Evolutionary conservation across 2,888 invertebrate genomes (phyloP).

Genomic region (Philereme vetulata): DNA sequence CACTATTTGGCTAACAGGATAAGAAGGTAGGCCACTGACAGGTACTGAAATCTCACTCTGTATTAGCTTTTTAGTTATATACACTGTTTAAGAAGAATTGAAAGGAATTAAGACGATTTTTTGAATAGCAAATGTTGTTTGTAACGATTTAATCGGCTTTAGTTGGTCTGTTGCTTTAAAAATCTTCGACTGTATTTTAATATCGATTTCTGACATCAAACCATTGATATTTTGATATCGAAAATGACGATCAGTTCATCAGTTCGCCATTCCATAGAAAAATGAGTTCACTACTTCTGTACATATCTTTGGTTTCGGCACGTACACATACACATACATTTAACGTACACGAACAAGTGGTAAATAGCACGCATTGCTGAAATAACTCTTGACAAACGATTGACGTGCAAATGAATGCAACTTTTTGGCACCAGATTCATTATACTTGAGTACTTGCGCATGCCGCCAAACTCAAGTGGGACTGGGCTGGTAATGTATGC

Average conservation of each 20-base stretch:
- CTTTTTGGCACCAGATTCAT: too few relatives aligned
- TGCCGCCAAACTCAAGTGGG: too few relatives aligned
- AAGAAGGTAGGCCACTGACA: slow-evolving; percentile 23
- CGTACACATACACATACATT: not conserved
- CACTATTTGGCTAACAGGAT: slow-evolving; percentile 26
- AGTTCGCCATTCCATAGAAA: not conserved
- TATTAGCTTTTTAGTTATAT: not conserved
- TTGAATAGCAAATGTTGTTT: not conserved
- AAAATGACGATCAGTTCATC: not conserved
- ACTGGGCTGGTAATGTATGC: too few relatives aligned
- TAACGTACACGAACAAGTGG: not conserved
- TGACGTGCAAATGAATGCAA: too few relatives aligned
- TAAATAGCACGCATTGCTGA: too few relatives aligned
- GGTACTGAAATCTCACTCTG: slow-evolving; percentile 17
- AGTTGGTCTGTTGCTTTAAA: not conserved
- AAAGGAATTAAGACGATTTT: slow-evolving; percentile 4
- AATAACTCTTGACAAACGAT: too few relatives aligned
- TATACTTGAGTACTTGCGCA: too few relatives aligned
- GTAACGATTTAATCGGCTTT: not conserved
- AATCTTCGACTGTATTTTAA: not conserved
- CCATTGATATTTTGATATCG: not conserved
- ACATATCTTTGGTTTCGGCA: slow-evolving; percentile 25
- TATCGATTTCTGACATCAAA: not conserved
- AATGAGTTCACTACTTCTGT: slow-evolving; percentile 6
- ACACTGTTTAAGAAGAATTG: slow-evolving; percentile 9